Evolutionary conservation across 2,888 invertebrate genomes (phyloP), one percentile per base, ranked within the genome.

Genomic region (Hydraecia micacea): DNA sequence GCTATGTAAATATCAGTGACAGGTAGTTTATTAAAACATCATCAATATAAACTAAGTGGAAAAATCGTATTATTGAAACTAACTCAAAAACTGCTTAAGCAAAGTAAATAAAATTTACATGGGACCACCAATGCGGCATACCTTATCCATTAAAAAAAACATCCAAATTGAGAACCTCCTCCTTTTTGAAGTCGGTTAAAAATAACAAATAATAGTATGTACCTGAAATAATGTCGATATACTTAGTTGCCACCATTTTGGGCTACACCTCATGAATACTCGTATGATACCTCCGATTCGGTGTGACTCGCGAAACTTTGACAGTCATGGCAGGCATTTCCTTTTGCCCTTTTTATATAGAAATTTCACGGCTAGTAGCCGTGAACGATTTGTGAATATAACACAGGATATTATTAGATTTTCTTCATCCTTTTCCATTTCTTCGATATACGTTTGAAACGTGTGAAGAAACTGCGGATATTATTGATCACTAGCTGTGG

Each of bases 281-380:
- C 2, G 3, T 32, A 91, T 87, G 87, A 88, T 90, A 88, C 85
- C 88, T 81, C 84, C 82, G 84, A 86, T 87, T 89, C 84, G 85
- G 77, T 84, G 81, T 82, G 84, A 83, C 66, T 73, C 63, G 73
- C 62, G 62, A 66, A 76, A 89, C 85, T 87, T 87, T 68, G 73
- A 60, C 88, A 87, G 88, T 84, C 82, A 77, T 62, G 83, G 46
- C 83, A 80, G 83, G 83, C 86, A 88, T 89, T 89, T 89, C 86
- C 86, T 90, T 87, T 84, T 86, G 80, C 88, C 89, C 83, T 79
- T 75, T 86, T 87, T 84, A 84, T 86, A 81, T 84, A 77, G 85
- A 88, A 88, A 91, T 91, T 91, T 91, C 87, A 90, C 87, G 87
- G 89, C 76, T 81, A 79, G 84, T 89, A 91, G 87, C 87, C 90